A percentile compares a stretch with the other conserved stretches of the same genome.
Conservation (phyloP, 2,113 vertebrate species). For the Numida meleagris region DNA sequence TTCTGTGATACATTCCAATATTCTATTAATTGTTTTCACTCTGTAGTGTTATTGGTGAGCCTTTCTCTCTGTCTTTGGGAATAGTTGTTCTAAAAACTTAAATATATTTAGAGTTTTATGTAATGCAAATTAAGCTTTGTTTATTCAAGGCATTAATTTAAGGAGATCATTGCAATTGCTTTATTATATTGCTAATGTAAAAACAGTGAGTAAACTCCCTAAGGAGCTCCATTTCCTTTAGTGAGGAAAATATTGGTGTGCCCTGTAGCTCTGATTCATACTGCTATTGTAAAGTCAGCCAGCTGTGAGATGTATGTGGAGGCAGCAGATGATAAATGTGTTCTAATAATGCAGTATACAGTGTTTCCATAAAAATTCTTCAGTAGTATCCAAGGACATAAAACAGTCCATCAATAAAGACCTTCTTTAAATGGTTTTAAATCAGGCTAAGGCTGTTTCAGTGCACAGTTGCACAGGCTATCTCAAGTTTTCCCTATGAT, state of each 20-base stretch:
- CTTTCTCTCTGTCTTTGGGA: neutral
- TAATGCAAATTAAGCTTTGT: neutral
- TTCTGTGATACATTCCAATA: neutral
- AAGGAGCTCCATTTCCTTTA: neutral
- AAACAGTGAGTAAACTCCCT: conserved; percentile 35
- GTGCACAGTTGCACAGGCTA: conserved; percentile 4
- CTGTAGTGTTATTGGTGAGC: neutral
- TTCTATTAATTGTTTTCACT: neutral
- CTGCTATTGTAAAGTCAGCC: conserved; percentile 38
- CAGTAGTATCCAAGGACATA: conserved; percentile 48
- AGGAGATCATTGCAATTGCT: neutral
- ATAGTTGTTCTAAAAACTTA: neutral
- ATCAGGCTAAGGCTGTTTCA: neutral
- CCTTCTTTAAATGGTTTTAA: conserved; percentile 19
- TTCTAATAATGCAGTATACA: conserved; percentile 37
- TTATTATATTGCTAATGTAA: conserved; percentile 19
- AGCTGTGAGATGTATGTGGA: conserved; percentile 48
- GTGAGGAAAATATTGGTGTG: conserved; percentile 49
- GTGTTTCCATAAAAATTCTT: conserved; percentile 60
- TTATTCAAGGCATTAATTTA: neutral
- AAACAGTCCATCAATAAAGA: conserved; percentile 54
- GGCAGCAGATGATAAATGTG: conserved; percentile 33
- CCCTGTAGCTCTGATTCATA: conserved; percentile 50
- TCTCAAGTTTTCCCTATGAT: conserved; percentile 41
- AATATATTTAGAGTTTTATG: neutral